A percentile compares a stretch with the other conserved stretches of the same genome.
phyloP scores from a whole-genome alignment of 1,140 invertebrate species.

The Uloborus diversus region DNA sequence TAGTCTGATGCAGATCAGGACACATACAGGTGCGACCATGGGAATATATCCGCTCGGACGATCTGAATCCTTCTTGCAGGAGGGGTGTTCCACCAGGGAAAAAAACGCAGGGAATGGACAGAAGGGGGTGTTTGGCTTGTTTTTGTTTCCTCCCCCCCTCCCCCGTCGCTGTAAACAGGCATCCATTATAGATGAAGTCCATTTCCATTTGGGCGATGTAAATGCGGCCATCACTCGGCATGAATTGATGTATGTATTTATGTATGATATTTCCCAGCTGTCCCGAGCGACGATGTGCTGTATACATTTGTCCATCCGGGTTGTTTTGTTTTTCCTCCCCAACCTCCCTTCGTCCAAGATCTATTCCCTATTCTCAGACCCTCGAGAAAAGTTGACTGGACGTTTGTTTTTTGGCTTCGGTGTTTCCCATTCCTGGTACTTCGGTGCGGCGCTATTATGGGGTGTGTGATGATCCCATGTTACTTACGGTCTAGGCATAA shows the following conservation, averaged over 20 bases:
- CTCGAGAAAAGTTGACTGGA: neutral
- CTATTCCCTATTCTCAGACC: constrained; percentile 4
- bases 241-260: constrained; percentile 58
- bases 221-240: constrained; percentile 38
- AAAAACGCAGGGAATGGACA: neutral
- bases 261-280: constrained; percentile 57
- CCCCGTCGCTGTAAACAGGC: constrained; percentile 30
- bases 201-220: constrained; percentile 53
- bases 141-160: neutral
- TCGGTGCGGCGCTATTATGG: neutral
- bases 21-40: constrained; percentile 53
- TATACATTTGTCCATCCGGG: constrained; percentile 54
- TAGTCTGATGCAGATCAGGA: constrained; percentile 49
- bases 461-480: neutral
- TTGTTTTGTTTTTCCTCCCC: constrained; percentile 28
- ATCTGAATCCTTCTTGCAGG: constrained; percentile 46
- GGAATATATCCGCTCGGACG: constrained; percentile 40
- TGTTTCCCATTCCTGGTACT: neutral
- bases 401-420: neutral
- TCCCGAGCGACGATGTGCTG: constrained; percentile 52
- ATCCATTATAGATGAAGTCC: constrained; percentile 57
- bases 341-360: no score
- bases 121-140: constrained; percentile 42
- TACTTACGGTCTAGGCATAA: constrained; percentile 20
- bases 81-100: no score